Evolutionary conservation across 2,888 invertebrate species (phyloP).

Genomic region (Torymus texanus): DNA sequence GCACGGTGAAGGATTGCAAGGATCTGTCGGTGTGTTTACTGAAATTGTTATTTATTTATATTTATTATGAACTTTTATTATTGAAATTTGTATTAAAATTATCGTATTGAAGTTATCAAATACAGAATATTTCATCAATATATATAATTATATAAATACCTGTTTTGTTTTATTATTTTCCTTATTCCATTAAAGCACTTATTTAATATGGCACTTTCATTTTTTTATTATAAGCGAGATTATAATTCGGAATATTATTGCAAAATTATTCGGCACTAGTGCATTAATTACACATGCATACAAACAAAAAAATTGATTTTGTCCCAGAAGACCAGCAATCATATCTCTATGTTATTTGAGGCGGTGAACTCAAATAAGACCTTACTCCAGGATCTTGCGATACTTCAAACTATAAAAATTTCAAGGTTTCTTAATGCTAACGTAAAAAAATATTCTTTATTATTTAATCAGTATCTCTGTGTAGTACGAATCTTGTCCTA

Average conservation of each 20-base stretch:
- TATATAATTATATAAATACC: slow-evolving; percentile 39
- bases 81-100: background rate
- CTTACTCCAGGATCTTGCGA: too few relatives aligned
- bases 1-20: slow-evolving; percentile 83
- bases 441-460: too few relatives aligned
- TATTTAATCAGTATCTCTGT: too few relatives aligned
- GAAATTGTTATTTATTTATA: slow-evolving; percentile 25
- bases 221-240: slow-evolving; percentile 24
- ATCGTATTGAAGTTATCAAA: background rate
- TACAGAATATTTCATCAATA: background rate
- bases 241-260: slow-evolving; percentile 14
- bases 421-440: too few relatives aligned
- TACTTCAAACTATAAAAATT: too few relatives aligned
- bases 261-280: slow-evolving; percentile 31
- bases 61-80: background rate
- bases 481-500: too few relatives aligned
- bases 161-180: slow-evolving; percentile 24
- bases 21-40: slow-evolving; percentile 69
- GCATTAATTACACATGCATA: slow-evolving; percentile 14
- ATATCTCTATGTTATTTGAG: too few relatives aligned
- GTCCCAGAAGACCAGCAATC: too few relatives aligned
- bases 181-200: slow-evolving; percentile 37
- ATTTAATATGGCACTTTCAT: slow-evolving; percentile 30
- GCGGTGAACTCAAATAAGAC: too few relatives aligned
- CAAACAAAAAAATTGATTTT: too few relatives aligned